phyloP scores from a whole-genome alignment of 2,113 vertebrate genomes.

The Elephas maximus region DNA sequence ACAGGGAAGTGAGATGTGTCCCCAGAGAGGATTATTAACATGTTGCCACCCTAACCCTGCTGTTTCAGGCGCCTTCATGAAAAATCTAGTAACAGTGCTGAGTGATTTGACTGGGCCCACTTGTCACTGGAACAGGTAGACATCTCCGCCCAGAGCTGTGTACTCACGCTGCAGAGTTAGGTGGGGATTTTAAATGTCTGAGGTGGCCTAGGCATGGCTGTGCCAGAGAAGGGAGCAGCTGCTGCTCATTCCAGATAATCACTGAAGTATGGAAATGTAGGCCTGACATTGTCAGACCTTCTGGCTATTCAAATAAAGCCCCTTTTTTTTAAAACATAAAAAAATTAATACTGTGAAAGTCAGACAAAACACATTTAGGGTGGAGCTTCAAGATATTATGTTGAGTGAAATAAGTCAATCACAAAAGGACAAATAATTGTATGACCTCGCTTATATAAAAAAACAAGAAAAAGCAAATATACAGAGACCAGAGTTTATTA shows the following conservation, averaged over 20 bases:
- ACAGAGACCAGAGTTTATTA: background rate
- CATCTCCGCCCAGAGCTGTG: background rate
- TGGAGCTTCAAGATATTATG: too few species aligned
- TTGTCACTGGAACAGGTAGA: background rate
- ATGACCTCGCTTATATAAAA: too few species aligned
- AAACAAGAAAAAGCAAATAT: too few species aligned
- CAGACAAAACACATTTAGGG: background rate
- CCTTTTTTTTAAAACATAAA: background rate
- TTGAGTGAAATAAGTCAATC: too few species aligned
- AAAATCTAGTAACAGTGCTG: background rate
- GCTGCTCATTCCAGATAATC: background rate
- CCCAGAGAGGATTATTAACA: background rate
- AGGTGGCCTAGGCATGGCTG: too few species aligned
- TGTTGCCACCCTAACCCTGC: background rate
- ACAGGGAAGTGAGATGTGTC: background rate
- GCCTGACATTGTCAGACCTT: background rate
- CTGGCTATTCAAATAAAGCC: background rate
- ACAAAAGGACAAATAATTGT: too few species aligned
- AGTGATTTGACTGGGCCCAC: background rate
- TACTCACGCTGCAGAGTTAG: background rate
- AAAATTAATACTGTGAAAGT: background rate
- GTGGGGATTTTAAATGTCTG: background rate
- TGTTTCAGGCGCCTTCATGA: background rate
- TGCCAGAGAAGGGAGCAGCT: background rate
- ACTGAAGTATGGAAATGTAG: background rate